Base-by-base conservation (phyloP, 92 coral and sea anemone genomes). In the Zoanthus gigantus region DNA sequence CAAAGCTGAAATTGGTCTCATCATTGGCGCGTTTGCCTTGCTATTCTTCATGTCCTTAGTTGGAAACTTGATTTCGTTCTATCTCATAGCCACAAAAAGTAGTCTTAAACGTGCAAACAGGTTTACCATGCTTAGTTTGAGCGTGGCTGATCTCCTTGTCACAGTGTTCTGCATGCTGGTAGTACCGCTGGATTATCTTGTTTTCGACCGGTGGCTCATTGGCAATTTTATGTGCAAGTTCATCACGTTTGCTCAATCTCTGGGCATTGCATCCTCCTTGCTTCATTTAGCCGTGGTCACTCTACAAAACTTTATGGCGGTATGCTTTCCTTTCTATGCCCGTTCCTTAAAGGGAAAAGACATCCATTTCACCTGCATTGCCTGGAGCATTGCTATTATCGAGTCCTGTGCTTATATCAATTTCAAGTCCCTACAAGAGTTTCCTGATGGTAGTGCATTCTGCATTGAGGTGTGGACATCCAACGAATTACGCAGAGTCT, bases 311-410 rank as follows among this genome's bases (percentile, higher is more conserved):
- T 79, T 79, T 18, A 72, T 79, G 34, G 84, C 84, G 0, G 84
- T 79, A 14, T 79, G 84, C 34, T 79, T 79, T 10, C 84, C 84
- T 10, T 79, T 79, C 60, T 79, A 34, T 54, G 84, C 84, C 46
- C 84, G 84, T n/a, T 32, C 84, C 34, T 18, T 79, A 30, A 79
- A 79, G 42, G 34, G 72, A 12, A 79, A 79, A 60, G 84, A 79
- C 42, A 14, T 45, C 31, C 42, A 37, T 18, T 61, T 79, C 11
- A 16, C 84, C 10, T 61, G 74, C 44, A 58, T 45, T 0, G 84
- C 60, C 34, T 61, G 84, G 84, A 23, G 72, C 5, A 30, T 79
- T 31, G 72, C 84, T 16, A 16, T 63, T 34, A 63, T 79, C 30
- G 84, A 79, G 17, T 54, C 84, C 18, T 3, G 72, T 29, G 84